Base-by-base conservation (phyloP, 1,140 invertebrate species). In the Drosophila bocki region DNA sequence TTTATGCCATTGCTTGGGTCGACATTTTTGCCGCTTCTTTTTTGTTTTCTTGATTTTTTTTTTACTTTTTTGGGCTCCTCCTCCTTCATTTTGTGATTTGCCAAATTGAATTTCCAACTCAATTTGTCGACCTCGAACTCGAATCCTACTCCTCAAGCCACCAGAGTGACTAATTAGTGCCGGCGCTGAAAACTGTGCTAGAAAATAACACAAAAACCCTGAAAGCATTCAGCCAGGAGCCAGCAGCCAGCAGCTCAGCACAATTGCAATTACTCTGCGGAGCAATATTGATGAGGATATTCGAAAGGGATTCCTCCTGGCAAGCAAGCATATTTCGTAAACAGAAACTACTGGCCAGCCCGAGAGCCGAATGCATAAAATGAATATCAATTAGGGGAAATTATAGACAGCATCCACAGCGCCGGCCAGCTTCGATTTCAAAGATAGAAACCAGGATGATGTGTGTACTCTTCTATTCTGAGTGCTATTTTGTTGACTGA, bases 21-120 rank as follows among this genome's bases (percentile, higher is more conserved):
- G 29, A 56, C 50, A 44, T 39, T 60, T 65, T 64, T 3, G n/a
- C 56, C 33, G 11, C 74, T 41, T 19, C 26, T 47, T 54, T 58
- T 67, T 26, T n/a, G 32, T 33, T 33, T 33, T 8, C 26, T n/a
- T 41, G 3, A 26, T 26, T 26, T 26, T 26, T 48, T 2, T 4
- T 13, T 7, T 22, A 33, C 41, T 37, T 47, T 37, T 29, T 67
- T 51, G 22, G 48, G 35, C 51, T 59, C 59, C 50, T 75, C 48
- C 67, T 82, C 41, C 56, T 81, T 88, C 69, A 9, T 57, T 47
- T 75, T 83, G 59, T 88, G 80, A 90, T 84, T 88, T 72, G 61
- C 62, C 80, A 90, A 88, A 88, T 88, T 88, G 69, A 88, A 88
- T 88, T 74, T 88, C 77, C 80, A 78, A 88, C 83, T 87, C 83